Base-by-base conservation (phyloP, 2,888 invertebrate species). In the Lasioglossum figueresi region DNA sequence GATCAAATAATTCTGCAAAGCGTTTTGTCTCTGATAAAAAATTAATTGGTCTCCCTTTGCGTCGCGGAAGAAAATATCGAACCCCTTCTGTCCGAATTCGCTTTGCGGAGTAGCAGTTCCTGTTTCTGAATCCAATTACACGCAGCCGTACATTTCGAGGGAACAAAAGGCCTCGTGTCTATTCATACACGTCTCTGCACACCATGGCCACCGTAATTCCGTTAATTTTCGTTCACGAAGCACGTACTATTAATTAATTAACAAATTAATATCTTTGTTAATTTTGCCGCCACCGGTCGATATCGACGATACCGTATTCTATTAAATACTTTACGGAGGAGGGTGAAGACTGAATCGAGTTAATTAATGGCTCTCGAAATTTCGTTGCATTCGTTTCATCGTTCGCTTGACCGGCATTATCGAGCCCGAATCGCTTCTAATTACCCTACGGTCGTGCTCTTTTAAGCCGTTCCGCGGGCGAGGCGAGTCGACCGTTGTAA, bases 351-450 rank as follows among this genome's bases (percentile, higher is more conserved):
- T 37, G 66, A 52, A 43, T 31, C 34, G 66, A 43, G 23, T 31
- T 52, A 80, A 82, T 82, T 76, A 76, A 76, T 56, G 43, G 27
- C 40, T 43, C 74, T 59, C 56, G 37, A 76, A 76, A 73, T 37
- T 40, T 66, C 73, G 43, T 63, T 71, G 71, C 40, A 37, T 16
- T 23, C 56, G 71, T 48, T 75, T 48, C 14, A 4, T 45, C 40
- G 48, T 76, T 52, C 19, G 45, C 45, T 23, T 75, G n/a, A 23
- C 68, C 27, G 23, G 19, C 19, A 71, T 52, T 63, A 76, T 52
- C 43, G 48, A 16, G 34, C 23, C 16, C n/a, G 76, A 72, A 76
- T 81, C 40, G 71, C 8, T 40, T 74, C 31, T 34, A 19, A 83
- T 80, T 40, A 45, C n/a, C 23, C 23, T 19, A 48, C 59, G 14